Percentiles rank a stretch among this genome's conserved stretches.
Conservation (phyloP, 1,140 invertebrate species). For the Leptinotarsa lineolata region DNA sequence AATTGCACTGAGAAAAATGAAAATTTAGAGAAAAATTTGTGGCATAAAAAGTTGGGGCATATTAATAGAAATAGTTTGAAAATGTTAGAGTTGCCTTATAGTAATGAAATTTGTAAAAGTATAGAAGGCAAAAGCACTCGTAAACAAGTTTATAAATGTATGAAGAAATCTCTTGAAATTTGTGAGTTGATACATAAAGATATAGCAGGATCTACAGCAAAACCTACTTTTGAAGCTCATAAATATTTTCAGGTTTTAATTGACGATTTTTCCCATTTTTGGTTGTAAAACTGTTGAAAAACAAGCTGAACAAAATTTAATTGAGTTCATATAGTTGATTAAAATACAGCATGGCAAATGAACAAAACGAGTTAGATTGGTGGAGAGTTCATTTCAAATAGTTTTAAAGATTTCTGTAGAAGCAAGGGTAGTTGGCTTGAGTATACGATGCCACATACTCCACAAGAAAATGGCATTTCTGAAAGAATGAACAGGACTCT, state of each 20-base stretch:
- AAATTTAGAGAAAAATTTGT: too few relatives aligned
- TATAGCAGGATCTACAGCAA: too few relatives aligned
- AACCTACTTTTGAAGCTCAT: not conserved
- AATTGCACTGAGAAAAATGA: too few relatives aligned
- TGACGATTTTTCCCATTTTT: too few relatives aligned
- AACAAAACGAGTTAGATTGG: conserved; percentile 63
- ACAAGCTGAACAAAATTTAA: conserved; percentile 7
- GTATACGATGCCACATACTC: conserved; percentile 46
- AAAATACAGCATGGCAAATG: not conserved
- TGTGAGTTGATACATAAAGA: too few relatives aligned
- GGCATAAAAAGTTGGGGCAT: too few relatives aligned
- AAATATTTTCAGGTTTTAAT: too few relatives aligned
- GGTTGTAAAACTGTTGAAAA: too few relatives aligned
- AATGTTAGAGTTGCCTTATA: conserved; percentile 21
- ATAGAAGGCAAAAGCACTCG: too few relatives aligned
- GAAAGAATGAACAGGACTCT: conserved; percentile 36
- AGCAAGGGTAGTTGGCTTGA: not conserved
- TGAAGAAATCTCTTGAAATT: too few relatives aligned
- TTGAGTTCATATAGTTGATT: not conserved
- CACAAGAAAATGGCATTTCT: conserved; percentile 43
- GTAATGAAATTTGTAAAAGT: conserved; percentile 31
- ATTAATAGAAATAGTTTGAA: not conserved
- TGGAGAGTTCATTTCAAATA: conserved; percentile 64
- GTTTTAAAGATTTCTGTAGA: too few relatives aligned
- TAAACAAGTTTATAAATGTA: too few relatives aligned